Percentiles rank a stretch among this genome's conserved stretches.
Conservation (phyloP, 2,888 invertebrate species). For the Heteropelma amictum region DNA sequence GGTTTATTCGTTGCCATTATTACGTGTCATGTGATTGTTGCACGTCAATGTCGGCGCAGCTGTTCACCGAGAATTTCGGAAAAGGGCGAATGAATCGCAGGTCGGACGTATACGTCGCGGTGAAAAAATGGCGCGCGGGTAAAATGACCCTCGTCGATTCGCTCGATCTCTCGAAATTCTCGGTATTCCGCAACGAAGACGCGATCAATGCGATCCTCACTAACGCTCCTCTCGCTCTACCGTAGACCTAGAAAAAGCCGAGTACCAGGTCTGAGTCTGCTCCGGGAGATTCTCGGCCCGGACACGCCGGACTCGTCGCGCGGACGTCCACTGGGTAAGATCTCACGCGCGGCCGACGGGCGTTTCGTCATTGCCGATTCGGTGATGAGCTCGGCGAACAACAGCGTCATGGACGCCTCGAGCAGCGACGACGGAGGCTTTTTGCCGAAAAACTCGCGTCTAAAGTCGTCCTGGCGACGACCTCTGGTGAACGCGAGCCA, state of each 20-base stretch:
- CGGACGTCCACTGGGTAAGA: slow-evolving; percentile 81
- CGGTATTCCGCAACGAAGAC: slow-evolving; percentile 1
- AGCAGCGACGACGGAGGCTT: slow-evolving; percentile 93
- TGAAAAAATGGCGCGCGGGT: background rate
- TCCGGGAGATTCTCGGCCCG: slow-evolving; percentile 82
- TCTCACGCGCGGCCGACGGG: slow-evolving; percentile 87
- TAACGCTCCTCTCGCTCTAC: slow-evolving; percentile 59
- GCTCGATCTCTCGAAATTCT: slow-evolving; percentile 28
- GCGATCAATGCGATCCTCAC: slow-evolving; percentile 38
- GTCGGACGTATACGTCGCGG: no score
- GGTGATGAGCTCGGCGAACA: slow-evolving; percentile 79
- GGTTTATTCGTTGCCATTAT: slow-evolving; percentile 60
- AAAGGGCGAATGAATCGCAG: background rate
- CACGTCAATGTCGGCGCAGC: slow-evolving; percentile 66
- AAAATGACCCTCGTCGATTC: background rate
- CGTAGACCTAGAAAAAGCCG: slow-evolving; percentile 94
- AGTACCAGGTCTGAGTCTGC: slow-evolving; percentile 94
- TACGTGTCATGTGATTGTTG: slow-evolving; percentile 69
- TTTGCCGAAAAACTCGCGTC: slow-evolving; percentile 80
- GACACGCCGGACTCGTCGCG: slow-evolving; percentile 74
- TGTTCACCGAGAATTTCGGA: slow-evolving; percentile 33
- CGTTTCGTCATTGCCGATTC: slow-evolving; percentile 84
- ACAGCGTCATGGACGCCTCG: slow-evolving; percentile 82
- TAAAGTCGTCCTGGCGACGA: slow-evolving; percentile 75
- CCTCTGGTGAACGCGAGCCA: slow-evolving; percentile 83